phyloP scores from a whole-genome alignment of 2,113 vertebrate genomes.

The Bettongia penicillata region DNA sequence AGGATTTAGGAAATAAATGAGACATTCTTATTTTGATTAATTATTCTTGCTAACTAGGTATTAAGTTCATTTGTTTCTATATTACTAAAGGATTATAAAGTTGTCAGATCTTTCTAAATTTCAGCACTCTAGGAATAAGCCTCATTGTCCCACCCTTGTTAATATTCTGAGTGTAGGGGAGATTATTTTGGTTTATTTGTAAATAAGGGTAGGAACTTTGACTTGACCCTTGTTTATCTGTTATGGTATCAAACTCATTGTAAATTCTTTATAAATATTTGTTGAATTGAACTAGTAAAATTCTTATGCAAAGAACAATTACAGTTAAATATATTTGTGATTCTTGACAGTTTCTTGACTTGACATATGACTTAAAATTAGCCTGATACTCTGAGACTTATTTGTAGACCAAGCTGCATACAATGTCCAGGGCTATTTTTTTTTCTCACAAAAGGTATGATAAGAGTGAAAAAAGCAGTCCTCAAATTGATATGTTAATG shows the following conservation, averaged over 20 bases:
- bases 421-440: background rate
- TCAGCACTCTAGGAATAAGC: background rate
- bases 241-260: background rate
- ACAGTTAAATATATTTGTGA: background rate
- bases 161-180: background rate
- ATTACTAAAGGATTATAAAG: background rate
- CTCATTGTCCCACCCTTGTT: background rate
- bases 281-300: background rate
- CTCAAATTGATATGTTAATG: background rate
- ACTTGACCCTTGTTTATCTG: background rate
- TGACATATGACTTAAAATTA: background rate
- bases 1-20: background rate
- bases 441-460: background rate
- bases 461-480: slow-evolving; percentile 4
- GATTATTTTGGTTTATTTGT: background rate
- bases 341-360: background rate
- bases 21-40: background rate
- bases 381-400: slow-evolving; percentile 24
- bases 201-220: background rate
- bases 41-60: background rate
- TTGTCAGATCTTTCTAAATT: background rate
- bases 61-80: background rate
- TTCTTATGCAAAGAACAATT: background rate
- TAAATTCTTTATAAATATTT: background rate
- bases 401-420: background rate